These are phyloP conservation scores for Pachyramphus minor DNA, from an alignment of 2,113 vertebrate species.

Conservation along the genomic window DNA sequence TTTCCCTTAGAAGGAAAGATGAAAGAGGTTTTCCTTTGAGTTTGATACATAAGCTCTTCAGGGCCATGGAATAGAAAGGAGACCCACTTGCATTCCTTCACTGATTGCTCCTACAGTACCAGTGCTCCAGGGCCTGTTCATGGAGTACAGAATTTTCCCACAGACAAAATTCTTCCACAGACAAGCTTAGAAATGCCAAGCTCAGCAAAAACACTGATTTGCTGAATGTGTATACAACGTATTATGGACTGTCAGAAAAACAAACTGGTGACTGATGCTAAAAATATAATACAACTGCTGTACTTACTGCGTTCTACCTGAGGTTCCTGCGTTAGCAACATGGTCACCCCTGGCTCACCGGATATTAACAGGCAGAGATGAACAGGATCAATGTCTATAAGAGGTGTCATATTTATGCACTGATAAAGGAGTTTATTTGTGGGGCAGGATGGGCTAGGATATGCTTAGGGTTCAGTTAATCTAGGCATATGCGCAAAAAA, in stretches of 20 bases:
- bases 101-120: background rate
- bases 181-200: background rate
- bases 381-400: background rate
- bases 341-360: background rate
- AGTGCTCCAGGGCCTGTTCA: background rate
- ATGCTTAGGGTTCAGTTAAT: background rate
- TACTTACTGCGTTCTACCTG: background rate
- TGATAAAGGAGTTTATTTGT: background rate
- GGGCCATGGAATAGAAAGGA: background rate
- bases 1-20: conserved; percentile 51
- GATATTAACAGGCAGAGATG: background rate
- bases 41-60: background rate
- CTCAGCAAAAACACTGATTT: background rate
- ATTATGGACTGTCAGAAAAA: background rate
- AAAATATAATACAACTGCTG: accelerated
- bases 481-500: background rate
- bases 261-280: background rate
- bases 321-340: background rate
- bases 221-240: background rate
- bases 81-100: background rate
- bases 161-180: background rate
- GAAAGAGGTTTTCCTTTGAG: conserved; percentile 13
- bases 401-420: background rate
- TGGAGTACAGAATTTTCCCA: background rate
- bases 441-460: background rate